Conservation (phyloP, 2,888 invertebrate species). For the Epistrophe grossulariae region DNA sequence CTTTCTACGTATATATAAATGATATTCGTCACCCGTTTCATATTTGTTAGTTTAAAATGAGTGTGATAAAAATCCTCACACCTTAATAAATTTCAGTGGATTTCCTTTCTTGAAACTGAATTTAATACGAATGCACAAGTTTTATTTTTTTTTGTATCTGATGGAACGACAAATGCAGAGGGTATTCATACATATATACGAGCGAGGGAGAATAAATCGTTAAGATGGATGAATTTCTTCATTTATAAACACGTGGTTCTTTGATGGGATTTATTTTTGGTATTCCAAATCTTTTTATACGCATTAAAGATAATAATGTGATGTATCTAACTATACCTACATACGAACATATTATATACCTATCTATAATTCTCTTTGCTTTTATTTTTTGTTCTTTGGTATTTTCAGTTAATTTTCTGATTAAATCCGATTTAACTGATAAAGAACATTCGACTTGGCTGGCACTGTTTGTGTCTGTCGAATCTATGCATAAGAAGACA, state of each 20-base stretch:
- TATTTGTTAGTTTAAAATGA: conserved; percentile 69
- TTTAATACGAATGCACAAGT: conserved; percentile 26
- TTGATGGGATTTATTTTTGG: conserved; percentile 60
- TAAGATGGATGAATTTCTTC: conserved; percentile 58
- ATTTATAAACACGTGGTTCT: conserved; percentile 55
- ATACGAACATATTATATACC: not conserved
- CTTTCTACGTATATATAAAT: conserved; percentile 32
- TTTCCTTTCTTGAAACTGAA: conserved; percentile 43
- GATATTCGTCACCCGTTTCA: conserved; percentile 74
- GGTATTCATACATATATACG: too few relatives aligned
- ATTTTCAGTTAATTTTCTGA: conserved; percentile 61
- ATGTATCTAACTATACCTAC: not conserved
- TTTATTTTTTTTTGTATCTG: not conserved
- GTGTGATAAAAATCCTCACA: conserved; percentile 58
- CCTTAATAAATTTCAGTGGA: conserved; percentile 67
- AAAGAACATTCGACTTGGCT: conserved; percentile 57
- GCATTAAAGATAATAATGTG: not conserved
- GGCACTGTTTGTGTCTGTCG: not conserved
- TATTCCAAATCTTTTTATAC: conserved; percentile 37
- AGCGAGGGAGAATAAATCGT: not conserved
- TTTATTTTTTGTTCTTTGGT: conserved; percentile 13
- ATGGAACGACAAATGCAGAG: not conserved
- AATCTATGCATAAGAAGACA: conserved; percentile 17
- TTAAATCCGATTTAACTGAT: conserved; percentile 62
- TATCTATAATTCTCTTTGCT: not conserved